Evolutionary conservation across 1,140 invertebrate genomes (phyloP).

Genomic region (Ostrea edulis): DNA sequence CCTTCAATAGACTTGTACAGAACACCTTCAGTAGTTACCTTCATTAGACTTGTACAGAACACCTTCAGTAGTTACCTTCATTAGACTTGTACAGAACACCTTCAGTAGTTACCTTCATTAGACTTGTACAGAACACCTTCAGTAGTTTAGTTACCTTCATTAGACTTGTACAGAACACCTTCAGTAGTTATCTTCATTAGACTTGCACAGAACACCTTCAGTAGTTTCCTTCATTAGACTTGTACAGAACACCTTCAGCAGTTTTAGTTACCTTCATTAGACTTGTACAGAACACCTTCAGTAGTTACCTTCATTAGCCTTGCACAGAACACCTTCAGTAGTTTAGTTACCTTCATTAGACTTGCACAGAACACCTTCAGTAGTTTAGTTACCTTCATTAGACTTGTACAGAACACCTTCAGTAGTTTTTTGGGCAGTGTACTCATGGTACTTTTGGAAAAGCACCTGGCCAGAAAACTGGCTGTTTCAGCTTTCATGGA

Average conservation of each 20-base stretch:
- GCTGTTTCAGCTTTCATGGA: constrained; percentile 95
- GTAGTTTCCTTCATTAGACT: constrained; percentile 91
- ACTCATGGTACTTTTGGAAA: constrained; percentile 88
- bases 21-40: constrained; percentile 93
- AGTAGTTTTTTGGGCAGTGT: constrained; percentile 95
- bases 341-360: constrained; percentile 92
- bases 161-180: constrained; percentile 89
- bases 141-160: constrained; percentile 94
- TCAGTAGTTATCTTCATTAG: constrained; percentile 93
- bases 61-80: constrained; percentile 94
- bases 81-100: constrained; percentile 87
- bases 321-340: constrained; percentile 91
- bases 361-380: constrained; percentile 91
- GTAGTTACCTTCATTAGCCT: constrained; percentile 91
- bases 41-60: constrained; percentile 89
- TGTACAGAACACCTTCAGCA: constrained; percentile 91
- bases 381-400: constrained; percentile 89
- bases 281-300: constrained; percentile 90
- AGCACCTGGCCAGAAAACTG: constrained; percentile 91
- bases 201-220: constrained; percentile 90
- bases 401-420: constrained; percentile 89
- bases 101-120: constrained; percentile 94
- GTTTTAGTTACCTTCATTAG: constrained; percentile 92
- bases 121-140: constrained; percentile 89
- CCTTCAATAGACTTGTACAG: constrained; percentile 88